Conservation (phyloP, 2,113 vertebrate genomes). For the Pipa parva region DNA sequence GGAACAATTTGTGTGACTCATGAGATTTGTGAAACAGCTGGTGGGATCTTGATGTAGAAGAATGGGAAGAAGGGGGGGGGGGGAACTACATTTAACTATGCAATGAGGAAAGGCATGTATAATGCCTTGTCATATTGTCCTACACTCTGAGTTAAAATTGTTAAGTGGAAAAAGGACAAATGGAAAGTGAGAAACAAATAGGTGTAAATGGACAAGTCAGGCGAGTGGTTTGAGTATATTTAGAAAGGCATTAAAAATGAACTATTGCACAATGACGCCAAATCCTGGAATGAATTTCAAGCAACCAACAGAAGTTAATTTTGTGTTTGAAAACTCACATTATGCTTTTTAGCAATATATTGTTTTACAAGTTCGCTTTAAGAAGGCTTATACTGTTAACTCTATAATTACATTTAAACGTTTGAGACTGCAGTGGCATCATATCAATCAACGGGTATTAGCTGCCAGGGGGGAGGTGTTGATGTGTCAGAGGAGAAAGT, state of each 20-base stretch:
- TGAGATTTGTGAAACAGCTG: conserved; percentile 48
- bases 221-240: conserved; percentile 27
- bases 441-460: too few relatives aligned
- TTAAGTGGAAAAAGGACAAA: conserved; percentile 33
- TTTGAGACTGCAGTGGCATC: too few relatives aligned
- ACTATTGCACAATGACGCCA: background rate
- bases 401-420: too few relatives aligned
- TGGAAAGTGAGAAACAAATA: conserved; percentile 38
- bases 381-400: too few relatives aligned
- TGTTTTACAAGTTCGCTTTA: too few relatives aligned
- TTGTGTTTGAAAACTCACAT: too few relatives aligned
- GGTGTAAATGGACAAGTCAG: conserved; percentile 34
- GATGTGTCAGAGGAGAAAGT: too few relatives aligned
- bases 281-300: too few relatives aligned
- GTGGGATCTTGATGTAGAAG: conserved; percentile 23
- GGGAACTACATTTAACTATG: background rate
- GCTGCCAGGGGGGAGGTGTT: too few relatives aligned
- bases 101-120: background rate
- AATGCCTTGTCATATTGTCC: conserved; percentile 1
- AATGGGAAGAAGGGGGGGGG: background rate
- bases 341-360: too few relatives aligned
- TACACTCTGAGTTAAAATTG: conserved; percentile 1
- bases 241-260: conserved; percentile 6
- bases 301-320: too few relatives aligned
- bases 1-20: conserved; percentile 22